phyloP scores from a whole-genome alignment of 1,140 invertebrate genomes.

The Aphelinus atriplicis region DNA sequence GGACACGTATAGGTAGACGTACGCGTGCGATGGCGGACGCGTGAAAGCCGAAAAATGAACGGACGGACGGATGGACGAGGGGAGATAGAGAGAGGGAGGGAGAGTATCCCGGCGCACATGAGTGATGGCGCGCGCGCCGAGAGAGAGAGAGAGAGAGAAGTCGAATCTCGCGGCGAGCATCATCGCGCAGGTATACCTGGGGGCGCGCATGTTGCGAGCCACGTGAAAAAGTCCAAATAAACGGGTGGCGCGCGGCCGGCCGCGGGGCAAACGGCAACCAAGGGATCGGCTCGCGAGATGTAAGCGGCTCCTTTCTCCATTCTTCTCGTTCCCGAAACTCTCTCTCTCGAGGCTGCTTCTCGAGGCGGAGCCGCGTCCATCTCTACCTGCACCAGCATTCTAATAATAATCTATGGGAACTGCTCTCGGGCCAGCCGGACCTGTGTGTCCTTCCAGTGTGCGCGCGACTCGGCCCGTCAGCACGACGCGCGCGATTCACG shows the following conservation, averaged over 20 bases:
- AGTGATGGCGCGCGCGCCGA: constrained; percentile 18
- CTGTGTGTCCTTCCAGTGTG: too few species aligned
- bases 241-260: constrained; percentile 16
- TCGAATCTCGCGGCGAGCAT: too few species aligned
- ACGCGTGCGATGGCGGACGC: too few species aligned
- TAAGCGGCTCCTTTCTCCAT: constrained; percentile 42
- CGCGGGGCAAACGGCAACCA: not conserved
- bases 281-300: not conserved
- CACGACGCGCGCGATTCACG: too few species aligned
- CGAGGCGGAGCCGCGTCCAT: constrained; percentile 58
- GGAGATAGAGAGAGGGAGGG: constrained; percentile 20
- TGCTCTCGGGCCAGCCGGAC: constrained; percentile 37
- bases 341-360: constrained; percentile 39
- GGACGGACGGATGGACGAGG: not conserved
- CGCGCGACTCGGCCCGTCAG: too few species aligned
- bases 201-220: too few species aligned
- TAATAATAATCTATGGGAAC: constrained; percentile 66
- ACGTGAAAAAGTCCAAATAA: too few species aligned
- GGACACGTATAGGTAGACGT: too few species aligned
- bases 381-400: constrained; percentile 61
- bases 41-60: too few species aligned
- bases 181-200: too few species aligned
- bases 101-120: constrained; percentile 18
- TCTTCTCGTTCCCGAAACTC: constrained; percentile 42
- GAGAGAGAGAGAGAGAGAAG: constrained; percentile 18